These are phyloP conservation scores for Diachrysia chrysitis DNA, from an alignment of 2,888 invertebrate genomes.

Conservation along the genomic window DNA sequence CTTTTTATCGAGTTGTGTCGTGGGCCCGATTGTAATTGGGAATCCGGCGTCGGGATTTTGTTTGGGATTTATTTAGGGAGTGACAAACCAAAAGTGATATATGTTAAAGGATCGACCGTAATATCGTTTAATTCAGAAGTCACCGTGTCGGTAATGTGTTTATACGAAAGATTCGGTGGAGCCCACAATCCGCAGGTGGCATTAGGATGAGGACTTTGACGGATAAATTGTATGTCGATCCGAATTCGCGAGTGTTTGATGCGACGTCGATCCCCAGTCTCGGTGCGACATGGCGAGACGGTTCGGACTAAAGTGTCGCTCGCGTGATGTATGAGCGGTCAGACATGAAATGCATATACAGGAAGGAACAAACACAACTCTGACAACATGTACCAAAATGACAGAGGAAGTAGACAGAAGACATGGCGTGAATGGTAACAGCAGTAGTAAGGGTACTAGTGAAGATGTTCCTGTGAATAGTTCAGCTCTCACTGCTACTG, in stretches of 20 bases:
- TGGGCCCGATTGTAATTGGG: conserved; percentile 84
- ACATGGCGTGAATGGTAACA: conserved; percentile 93
- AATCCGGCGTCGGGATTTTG: conserved; percentile 83
- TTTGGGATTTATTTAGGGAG: conserved; percentile 77
- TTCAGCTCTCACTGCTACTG: conserved; percentile 86
- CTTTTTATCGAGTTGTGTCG: conserved; percentile 88
- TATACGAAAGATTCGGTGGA: conserved; percentile 82
- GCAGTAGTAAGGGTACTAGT: conserved; percentile 88
- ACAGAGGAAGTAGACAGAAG: conserved; percentile 92
- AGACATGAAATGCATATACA: conserved; percentile 92
- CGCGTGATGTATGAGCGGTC: conserved; percentile 86
- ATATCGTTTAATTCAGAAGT: conserved; percentile 79
- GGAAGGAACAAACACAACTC: conserved; percentile 90
- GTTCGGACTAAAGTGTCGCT: conserved; percentile 84
- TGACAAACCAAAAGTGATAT: conserved; percentile 76
- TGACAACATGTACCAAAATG: conserved; percentile 92
- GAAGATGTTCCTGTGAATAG: conserved; percentile 85
- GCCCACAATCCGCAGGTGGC: conserved; percentile 85
- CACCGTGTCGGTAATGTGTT: conserved; percentile 88
- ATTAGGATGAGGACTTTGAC: conserved; percentile 88
- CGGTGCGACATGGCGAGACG: conserved; percentile 84
- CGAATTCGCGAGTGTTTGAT: conserved; percentile 77
- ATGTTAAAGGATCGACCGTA: conserved; percentile 68
- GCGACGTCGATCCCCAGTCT: conserved; percentile 74
- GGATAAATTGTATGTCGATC: conserved; percentile 81